Percentiles rank a stretch among this genome's conserved stretches.
Evolutionary conservation across 1,140 invertebrate genomes (phyloP).

Genomic region (Leucophenga varia): DNA sequence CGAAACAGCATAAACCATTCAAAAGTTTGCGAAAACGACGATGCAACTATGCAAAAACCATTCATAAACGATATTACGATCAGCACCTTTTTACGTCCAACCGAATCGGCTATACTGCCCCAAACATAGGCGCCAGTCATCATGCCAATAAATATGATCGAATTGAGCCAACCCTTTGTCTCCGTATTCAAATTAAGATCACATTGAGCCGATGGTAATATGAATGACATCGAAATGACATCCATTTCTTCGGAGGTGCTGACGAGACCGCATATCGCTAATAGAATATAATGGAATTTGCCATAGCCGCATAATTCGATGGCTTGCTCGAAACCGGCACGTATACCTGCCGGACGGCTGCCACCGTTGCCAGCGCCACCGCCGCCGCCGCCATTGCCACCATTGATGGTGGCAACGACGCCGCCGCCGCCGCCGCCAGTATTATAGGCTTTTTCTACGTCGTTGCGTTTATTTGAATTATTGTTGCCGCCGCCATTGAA

Average conservation of each 20-base stretch:
- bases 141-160: constrained; percentile 87
- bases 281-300: constrained; percentile 84
- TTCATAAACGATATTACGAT: constrained; percentile 88
- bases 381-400: constrained; percentile 18
- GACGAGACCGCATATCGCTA: constrained; percentile 88
- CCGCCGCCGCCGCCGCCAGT: constrained; percentile 37
- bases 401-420: constrained; percentile 31
- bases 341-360: constrained; percentile 59
- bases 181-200: constrained; percentile 83
- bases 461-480: constrained; percentile 42
- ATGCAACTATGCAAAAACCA: constrained; percentile 82
- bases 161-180: constrained; percentile 86
- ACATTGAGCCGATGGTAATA: constrained; percentile 88
- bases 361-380: constrained; percentile 20
- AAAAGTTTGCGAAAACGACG: constrained; percentile 84
- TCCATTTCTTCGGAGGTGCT: constrained; percentile 95
- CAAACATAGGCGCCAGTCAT: constrained; percentile 89
- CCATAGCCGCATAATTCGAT: constrained; percentile 87
- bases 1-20: constrained; percentile 85
- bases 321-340: constrained; percentile 79
- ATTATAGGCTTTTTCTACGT: constrained; percentile 36
- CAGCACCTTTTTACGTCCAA: constrained; percentile 81
- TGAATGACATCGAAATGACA: constrained; percentile 92
- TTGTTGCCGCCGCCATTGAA: constrained; percentile 7
- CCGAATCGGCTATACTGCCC: constrained; percentile 85